These are phyloP conservation scores for Augiades crinisus DNA, from an alignment of 2,888 invertebrate genomes.

Conservation along the genomic window DNA sequence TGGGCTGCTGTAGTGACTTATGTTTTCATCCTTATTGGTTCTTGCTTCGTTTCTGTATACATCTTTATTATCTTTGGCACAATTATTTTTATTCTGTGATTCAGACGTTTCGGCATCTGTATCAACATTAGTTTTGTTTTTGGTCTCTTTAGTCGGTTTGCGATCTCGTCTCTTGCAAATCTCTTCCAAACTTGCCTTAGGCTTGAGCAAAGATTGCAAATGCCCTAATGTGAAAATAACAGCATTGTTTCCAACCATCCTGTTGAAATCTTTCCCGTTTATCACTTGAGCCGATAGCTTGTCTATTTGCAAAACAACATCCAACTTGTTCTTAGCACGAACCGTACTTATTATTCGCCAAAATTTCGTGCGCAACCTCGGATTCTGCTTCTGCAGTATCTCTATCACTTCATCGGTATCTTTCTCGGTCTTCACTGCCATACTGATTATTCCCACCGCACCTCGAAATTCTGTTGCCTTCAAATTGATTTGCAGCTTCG, in stretches of 20 bases:
- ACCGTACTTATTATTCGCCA: conserved; percentile 67
- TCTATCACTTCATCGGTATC: conserved; percentile 54
- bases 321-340: conserved; percentile 48
- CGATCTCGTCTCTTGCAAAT: conserved; percentile 8
- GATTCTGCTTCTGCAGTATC: conserved; percentile 58
- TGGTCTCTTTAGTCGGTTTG: not conserved
- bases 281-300: conserved; percentile 69
- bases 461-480: conserved; percentile 70
- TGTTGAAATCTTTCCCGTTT: conserved; percentile 51
- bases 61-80: not conserved
- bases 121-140: not conserved
- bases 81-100: not conserved
- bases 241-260: conserved; percentile 42
- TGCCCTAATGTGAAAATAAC: conserved; percentile 65
- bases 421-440: conserved; percentile 53
- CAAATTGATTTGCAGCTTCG: conserved; percentile 45
- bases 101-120: not conserved
- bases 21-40: not conserved
- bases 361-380: conserved; percentile 62
- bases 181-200: conserved; percentile 50
- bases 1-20: not conserved
- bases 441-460: conserved; percentile 67
- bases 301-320: conserved; percentile 66
- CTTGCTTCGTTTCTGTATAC: not conserved
- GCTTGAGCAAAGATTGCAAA: conserved; percentile 56